Evolutionary conservation across 2,113 vertebrate genomes (phyloP).

Genomic region (Ciconia boyciana): DNA sequence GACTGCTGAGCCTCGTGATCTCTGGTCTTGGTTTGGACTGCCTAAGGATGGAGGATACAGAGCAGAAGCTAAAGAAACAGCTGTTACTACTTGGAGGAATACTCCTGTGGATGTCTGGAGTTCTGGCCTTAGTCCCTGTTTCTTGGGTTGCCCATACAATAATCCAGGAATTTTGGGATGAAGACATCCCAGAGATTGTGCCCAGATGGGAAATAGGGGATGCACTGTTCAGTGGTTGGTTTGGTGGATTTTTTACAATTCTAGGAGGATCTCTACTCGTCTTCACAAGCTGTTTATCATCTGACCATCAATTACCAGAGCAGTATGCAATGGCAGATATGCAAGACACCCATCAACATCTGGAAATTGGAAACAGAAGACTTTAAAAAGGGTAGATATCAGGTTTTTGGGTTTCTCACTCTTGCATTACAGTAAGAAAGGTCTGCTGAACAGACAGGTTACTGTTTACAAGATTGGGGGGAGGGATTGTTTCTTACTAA

Average conservation of each 20-base stretch:
- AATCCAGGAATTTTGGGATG: conserved; percentile 77
- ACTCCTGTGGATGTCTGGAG: conserved; percentile 69
- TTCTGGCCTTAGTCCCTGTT: conserved; percentile 72
- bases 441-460: background rate
- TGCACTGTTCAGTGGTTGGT: conserved; percentile 77
- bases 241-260: conserved; percentile 73
- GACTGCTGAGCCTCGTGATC: conserved; percentile 64
- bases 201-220: conserved; percentile 78
- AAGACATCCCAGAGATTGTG: conserved; percentile 75
- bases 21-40: conserved; percentile 71
- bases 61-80: conserved; percentile 2
- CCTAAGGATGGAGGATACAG: conserved; percentile 34
- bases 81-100: conserved; percentile 68
- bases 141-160: conserved; percentile 75
- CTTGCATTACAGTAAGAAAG: background rate
- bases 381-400: background rate
- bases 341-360: background rate
- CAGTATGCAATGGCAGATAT: background rate
- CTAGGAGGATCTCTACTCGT: conserved; percentile 73
- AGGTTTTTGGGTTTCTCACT: background rate
- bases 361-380: conserved; percentile 1
- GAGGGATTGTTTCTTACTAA: background rate
- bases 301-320: background rate
- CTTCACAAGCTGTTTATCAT: background rate
- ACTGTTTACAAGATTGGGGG: background rate